phyloP scores from a whole-genome alignment of 1,140 invertebrate species.

The Dolichoris vasculosae region DNA sequence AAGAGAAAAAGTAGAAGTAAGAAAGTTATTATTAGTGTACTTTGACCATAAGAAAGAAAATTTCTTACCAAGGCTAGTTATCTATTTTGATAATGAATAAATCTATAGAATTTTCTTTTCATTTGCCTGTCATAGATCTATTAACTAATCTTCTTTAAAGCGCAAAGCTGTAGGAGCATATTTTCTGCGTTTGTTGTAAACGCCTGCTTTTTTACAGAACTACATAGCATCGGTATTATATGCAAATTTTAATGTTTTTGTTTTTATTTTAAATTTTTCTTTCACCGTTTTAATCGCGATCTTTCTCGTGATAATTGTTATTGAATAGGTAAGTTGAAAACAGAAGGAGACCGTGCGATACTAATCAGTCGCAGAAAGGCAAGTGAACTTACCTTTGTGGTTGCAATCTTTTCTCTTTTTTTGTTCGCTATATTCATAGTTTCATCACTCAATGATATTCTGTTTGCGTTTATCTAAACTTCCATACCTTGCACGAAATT shows the following conservation, averaged over 20 bases:
- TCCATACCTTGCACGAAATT: slow-evolving; percentile 49
- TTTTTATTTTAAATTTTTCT: slow-evolving; percentile 24
- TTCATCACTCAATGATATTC: slow-evolving; percentile 55
- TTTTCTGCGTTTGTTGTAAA: neutral
- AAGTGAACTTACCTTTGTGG: neutral
- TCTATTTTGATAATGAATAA: neutral
- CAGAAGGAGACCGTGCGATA: slow-evolving; percentile 52
- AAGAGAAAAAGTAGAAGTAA: neutral
- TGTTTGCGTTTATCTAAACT: neutral
- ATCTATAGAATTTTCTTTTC: slow-evolving; percentile 10
- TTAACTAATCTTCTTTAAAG: slow-evolving; percentile 34
- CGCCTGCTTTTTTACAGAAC: neutral
- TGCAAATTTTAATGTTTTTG: slow-evolving; percentile 35
- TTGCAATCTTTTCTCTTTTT: slow-evolving; percentile 38
- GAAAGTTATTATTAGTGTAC: slow-evolving; percentile 26
- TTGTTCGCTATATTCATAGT: slow-evolving; percentile 58
- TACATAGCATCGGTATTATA: neutral
- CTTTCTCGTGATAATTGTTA: slow-evolving; percentile 54
- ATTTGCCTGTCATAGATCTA: neutral
- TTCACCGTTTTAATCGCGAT: slow-evolving; percentile 38
- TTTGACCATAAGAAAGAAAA: slow-evolving; percentile 37
- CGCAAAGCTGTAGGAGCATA: neutral
- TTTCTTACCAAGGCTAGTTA: neutral
- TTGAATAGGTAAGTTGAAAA: slow-evolving; percentile 25
- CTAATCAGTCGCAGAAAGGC: slow-evolving; percentile 53